Base-by-base conservation (phyloP, 2,797 vertebrate genomes). In the Phylloscopus collybita region DNA sequence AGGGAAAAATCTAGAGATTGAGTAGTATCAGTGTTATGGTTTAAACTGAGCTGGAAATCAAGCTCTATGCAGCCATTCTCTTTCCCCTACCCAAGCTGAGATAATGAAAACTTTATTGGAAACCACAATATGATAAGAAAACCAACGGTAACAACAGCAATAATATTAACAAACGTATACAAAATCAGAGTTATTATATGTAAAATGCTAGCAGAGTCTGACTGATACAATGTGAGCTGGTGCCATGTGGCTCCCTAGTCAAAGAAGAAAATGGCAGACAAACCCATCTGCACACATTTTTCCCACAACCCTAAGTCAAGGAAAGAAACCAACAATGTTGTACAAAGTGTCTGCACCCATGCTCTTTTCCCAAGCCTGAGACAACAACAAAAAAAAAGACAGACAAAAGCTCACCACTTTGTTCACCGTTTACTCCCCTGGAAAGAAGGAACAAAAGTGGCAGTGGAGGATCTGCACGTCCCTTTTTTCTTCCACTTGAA, bases 391-490 rank as follows among this genome's bases (percentile, higher is more conserved):
- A 14, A 18, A 18, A 8, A 15, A 26, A 8, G 5, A 15, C 5
- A 16, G 26, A 22, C 27, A 60, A 60, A 60, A 60, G 6, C 10
- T 16, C 8, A 38, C 8, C 13, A 13, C 15, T 60, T 29, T 11
- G 3, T 27, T 67, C 22, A 38, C 8, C 22, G n/a, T 15, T 45
- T 53, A n/a, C 7, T n/a, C 5, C 4, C 2, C 45, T 23, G 5
- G 45, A 16, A 84, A 59, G 10, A 75, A 51, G 15, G 15, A 51
- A 9, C 10, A 67, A 75, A 75, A 45, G 13, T 29, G 18, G 10
- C 0, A 0, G 13, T 0, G 0, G 62, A 23, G 10, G 5, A 75
- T 22, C 12, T 9, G 1, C 1, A 0, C 14, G 23, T 27, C 13
- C 10, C 12, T 3, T 53, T 45, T 45, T 26, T n/a, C 22, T 75